These are phyloP conservation scores for Stomatorhinus walkeri DNA, from an alignment of 2,797 vertebrate genomes.

Conservation along the genomic window DNA sequence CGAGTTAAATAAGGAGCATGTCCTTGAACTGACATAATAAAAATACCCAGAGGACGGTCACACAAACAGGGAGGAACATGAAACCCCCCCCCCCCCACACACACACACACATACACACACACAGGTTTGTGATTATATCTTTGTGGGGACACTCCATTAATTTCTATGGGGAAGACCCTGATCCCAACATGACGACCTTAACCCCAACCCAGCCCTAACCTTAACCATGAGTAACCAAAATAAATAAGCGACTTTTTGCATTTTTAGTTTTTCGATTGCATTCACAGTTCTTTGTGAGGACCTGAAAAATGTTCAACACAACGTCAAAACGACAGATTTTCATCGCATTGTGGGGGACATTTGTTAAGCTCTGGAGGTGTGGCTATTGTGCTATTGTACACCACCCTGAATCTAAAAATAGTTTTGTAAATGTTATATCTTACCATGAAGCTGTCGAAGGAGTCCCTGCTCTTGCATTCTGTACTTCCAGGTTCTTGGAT, in stretches of 20 bases:
- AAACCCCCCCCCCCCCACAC: neutral
- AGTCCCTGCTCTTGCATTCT: neutral
- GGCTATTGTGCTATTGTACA: neutral
- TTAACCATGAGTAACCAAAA: neutral
- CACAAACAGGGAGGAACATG: neutral
- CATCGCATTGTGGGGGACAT: neutral
- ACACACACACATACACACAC: neutral
- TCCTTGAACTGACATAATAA: neutral
- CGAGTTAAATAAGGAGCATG: neutral
- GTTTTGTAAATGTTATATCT: neutral
- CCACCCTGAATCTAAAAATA: neutral
- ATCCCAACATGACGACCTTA: neutral
- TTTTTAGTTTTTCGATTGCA: neutral
- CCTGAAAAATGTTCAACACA: neutral
- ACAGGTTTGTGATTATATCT: neutral
- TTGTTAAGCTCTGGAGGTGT: neutral
- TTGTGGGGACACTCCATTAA: neutral
- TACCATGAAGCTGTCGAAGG: neutral
- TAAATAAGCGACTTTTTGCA: neutral
- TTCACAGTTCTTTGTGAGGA: neutral
- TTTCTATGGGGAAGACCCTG: neutral
- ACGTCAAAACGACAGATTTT: neutral
- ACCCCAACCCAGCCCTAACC: neutral
- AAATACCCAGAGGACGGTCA: neutral
- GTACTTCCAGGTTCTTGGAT: neutral